phyloP scores from a whole-genome alignment of 2,888 invertebrate genomes.

The Eupithecia centaureata region DNA sequence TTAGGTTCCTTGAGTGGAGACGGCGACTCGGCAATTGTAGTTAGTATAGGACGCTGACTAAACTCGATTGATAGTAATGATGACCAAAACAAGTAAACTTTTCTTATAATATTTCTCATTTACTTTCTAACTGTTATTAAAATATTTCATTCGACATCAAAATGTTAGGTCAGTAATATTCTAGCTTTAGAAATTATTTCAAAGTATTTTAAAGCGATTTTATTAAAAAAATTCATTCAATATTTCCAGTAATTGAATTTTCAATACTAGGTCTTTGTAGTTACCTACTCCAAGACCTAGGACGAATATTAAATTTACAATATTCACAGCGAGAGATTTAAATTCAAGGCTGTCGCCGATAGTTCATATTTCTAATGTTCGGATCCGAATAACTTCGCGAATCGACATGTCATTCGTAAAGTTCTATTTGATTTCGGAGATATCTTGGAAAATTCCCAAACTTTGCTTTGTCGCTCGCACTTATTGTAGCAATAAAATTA shows the following conservation, averaged over 20 bases:
- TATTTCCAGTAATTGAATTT: background rate
- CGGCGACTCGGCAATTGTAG: too few relatives aligned
- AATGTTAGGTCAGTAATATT: too few relatives aligned
- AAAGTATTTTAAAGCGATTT: background rate
- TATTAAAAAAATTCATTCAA: background rate
- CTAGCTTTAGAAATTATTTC: background rate
- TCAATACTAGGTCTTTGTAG: background rate
- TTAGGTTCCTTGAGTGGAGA: too few relatives aligned
- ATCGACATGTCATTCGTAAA: background rate
- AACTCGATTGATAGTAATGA: too few relatives aligned
- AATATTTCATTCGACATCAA: background rate
- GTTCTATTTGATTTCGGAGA: background rate
- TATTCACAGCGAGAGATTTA: background rate
- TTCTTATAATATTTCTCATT: too few relatives aligned
- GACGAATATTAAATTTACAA: slow-evolving; percentile 3
- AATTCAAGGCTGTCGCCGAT: background rate
- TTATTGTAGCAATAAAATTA: background rate
- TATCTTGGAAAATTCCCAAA: background rate
- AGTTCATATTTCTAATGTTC: background rate
- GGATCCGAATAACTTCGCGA: background rate
- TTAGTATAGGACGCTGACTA: too few relatives aligned
- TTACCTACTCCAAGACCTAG: background rate
- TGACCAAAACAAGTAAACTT: too few relatives aligned
- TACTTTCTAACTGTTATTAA: background rate
- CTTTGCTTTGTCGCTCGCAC: background rate